These are phyloP conservation scores for Catharus bicknelli DNA, from an alignment of 2,113 vertebrate species.

Conservation along the genomic window DNA sequence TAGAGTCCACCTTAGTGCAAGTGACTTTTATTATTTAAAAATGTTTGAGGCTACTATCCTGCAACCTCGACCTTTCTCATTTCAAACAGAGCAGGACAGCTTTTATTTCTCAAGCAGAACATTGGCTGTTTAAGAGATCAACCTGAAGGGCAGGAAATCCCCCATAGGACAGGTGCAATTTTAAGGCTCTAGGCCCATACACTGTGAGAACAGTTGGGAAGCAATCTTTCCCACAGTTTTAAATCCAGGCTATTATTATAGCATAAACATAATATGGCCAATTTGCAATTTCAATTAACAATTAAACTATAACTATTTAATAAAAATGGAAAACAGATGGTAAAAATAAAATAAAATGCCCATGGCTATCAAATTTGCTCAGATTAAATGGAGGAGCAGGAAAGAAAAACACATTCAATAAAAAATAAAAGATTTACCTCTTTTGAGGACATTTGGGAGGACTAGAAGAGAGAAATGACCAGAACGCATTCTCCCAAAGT, in stretches of 20 bases:
- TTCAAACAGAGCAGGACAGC: background rate
- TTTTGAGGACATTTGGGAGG: background rate
- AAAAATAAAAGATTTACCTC: background rate
- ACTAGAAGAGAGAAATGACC: background rate
- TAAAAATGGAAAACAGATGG: conserved; percentile 63
- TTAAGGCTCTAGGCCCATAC: background rate
- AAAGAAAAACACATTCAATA: conserved; percentile 3
- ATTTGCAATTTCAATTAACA: conserved; percentile 65
- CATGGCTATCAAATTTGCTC: conserved; percentile 28
- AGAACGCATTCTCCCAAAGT: background rate
- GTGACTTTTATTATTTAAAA: background rate
- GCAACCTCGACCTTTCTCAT: background rate
- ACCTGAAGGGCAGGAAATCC: background rate
- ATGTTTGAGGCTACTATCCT: background rate
- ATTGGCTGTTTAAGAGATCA: background rate
- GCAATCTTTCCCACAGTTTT: conserved; percentile 38
- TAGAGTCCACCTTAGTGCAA: background rate
- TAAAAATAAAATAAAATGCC: conserved; percentile 47
- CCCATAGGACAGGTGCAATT: conserved; percentile 10
- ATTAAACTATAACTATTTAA: conserved; percentile 60
- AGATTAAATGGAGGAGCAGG: background rate
- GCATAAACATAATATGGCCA: conserved; percentile 40
- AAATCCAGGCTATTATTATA: conserved; percentile 46
- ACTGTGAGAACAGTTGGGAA: conserved; percentile 18
- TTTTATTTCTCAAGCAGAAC: background rate